Evolutionary conservation across 2,888 invertebrate species (phyloP).

Genomic region (Xylophagus ater): DNA sequence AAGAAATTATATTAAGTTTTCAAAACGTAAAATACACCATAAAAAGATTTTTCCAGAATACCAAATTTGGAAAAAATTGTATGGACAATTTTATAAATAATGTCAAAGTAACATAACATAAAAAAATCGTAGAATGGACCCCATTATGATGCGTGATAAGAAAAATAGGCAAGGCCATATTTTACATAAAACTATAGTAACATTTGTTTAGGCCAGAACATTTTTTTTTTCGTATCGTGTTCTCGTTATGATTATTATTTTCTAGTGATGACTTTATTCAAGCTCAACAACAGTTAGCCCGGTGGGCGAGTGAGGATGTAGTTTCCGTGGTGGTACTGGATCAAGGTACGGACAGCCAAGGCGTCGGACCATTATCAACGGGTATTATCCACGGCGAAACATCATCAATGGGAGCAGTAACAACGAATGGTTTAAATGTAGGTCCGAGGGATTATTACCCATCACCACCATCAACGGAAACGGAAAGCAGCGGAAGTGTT

Average conservation of each 20-base stretch:
- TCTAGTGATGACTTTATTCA: slow-evolving; percentile 96
- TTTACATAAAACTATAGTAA: neutral
- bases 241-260: slow-evolving; percentile 72
- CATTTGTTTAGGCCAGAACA: slow-evolving; percentile 11
- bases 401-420: slow-evolving; percentile 25
- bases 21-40: too few species aligned
- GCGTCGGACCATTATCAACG: slow-evolving; percentile 46
- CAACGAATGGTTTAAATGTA: slow-evolving; percentile 40
- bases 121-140: too few species aligned
- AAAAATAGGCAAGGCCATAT: neutral
- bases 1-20: too few species aligned
- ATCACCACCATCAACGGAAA: slow-evolving; percentile 42
- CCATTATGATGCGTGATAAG: too few species aligned
- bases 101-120: too few species aligned
- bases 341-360: slow-evolving; percentile 38
- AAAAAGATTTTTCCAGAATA: too few species aligned
- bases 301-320: slow-evolving; percentile 85
- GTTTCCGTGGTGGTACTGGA: slow-evolving; percentile 48
- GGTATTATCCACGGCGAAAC: slow-evolving; percentile 41
- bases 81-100: too few species aligned
- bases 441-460: slow-evolving; percentile 42
- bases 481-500: slow-evolving; percentile 46
- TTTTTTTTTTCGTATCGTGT: slow-evolving; percentile 46
- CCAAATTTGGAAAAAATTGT: too few species aligned
- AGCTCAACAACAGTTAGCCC: slow-evolving; percentile 93